These are phyloP conservation scores for Bedellia somnulentella DNA, from an alignment of 2,888 invertebrate genomes.

Conservation along the genomic window DNA sequence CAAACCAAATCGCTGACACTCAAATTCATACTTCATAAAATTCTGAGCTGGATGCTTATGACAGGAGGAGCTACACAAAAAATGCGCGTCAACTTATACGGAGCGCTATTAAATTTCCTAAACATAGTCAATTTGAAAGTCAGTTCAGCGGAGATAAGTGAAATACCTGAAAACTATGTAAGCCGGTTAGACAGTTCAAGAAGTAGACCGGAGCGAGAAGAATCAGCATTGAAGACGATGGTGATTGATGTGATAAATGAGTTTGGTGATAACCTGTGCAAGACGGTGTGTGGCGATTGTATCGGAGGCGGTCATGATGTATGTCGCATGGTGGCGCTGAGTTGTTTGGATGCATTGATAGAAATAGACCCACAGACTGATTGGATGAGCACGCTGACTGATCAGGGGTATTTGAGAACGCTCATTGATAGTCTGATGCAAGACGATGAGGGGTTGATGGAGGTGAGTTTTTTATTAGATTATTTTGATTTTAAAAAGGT, in stretches of 20 bases:
- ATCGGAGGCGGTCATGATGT: slow-evolving; percentile 83
- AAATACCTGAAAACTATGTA: slow-evolving; percentile 56
- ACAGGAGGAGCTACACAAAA: slow-evolving; percentile 82
- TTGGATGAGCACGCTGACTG: slow-evolving; percentile 42
- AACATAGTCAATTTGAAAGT: slow-evolving; percentile 68
- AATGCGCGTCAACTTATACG: slow-evolving; percentile 84
- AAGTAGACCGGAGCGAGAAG: slow-evolving; percentile 24
- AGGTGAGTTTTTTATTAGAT: slow-evolving; percentile 20
- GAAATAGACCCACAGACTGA: slow-evolving; percentile 71
- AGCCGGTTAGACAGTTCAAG: slow-evolving; percentile 67
- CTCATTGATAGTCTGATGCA: slow-evolving; percentile 79
- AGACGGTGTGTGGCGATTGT: slow-evolving; percentile 78
- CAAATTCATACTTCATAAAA: slow-evolving; percentile 72
- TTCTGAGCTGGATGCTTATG: slow-evolving; percentile 81
- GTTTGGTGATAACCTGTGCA: slow-evolving; percentile 80
- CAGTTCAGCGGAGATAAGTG: slow-evolving; percentile 33
- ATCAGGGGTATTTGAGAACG: slow-evolving; percentile 75
- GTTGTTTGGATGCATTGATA: slow-evolving; percentile 77
- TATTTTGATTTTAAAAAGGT: background rate
- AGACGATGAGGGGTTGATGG: slow-evolving; percentile 69
- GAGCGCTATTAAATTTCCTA: slow-evolving; percentile 78
- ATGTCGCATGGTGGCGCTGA: slow-evolving; percentile 84
- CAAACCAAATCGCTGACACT: slow-evolving; percentile 68
- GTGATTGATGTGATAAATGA: slow-evolving; percentile 59
- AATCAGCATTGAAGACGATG: slow-evolving; percentile 39